Base-by-base conservation (phyloP, 2,888 invertebrate species). In the Hesperia comma region DNA sequence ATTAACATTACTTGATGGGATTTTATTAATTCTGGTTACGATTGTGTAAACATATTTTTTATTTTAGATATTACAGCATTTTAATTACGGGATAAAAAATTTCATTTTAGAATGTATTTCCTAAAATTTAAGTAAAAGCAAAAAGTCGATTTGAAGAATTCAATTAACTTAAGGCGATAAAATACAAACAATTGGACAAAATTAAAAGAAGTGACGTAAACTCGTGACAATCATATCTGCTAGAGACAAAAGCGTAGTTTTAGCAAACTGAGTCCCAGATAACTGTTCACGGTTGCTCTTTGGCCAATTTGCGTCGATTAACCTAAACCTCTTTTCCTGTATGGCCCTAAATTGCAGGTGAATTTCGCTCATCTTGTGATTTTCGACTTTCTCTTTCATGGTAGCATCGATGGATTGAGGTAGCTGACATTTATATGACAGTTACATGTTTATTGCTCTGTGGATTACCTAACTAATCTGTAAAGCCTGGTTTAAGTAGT, bases 291-390 rank as follows among this genome's bases (percentile, higher is more conserved):
- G 66, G 70, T 74, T 73, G 72, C 73, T 75, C 72, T 75, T 75
- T 72, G 69, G 74, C 77, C 78, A 76, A 77, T 77, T 77, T 75
- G 74, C 75, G 75, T 74, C 74, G 72, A 74, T 76, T 74, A 74
- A 75, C 78, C 78, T 74, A 76, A 76, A 74, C 72, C 70, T 71
- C 70, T 72, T 73, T 69, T 68, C 71, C 71, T 69, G 69, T 62
- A 68, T 56, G 68, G 72, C 72, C 72, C 74, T 72, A 72, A 69
- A 73, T 74, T 71, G 71, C 68, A 55, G 67, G 72, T 70, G 72
- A 75, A 74, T 76, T 77, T 77, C 72, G 72, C 75, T 72, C 69
- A 71, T 71, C 72, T 77, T 74, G 71, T 76, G 76, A 76, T 75
- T 75, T 71, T 61, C 69, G 55, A 74, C 77, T 81, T 79, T 81